Conservation (phyloP, 1,140 invertebrate species). For the Drosophila obscura region DNA sequence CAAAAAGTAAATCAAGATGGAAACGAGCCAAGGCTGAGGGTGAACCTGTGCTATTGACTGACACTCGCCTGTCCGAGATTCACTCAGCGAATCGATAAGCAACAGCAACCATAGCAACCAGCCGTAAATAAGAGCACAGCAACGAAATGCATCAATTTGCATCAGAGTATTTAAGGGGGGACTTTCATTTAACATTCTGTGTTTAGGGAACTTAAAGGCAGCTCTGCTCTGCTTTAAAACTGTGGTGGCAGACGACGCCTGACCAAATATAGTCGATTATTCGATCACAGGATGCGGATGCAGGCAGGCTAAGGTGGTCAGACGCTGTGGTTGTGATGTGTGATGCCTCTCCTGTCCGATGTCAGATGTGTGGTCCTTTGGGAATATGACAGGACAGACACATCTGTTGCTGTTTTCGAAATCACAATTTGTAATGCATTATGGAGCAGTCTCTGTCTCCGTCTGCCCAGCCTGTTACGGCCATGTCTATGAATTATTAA, state of each 20-base stretch:
- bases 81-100: too few species aligned
- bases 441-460: constrained; percentile 57
- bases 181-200: neutral
- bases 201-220: neutral
- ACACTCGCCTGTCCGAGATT: too few species aligned
- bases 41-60: too few species aligned
- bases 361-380: constrained; percentile 41
- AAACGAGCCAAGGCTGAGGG: constrained; percentile 1
- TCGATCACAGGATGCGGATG: constrained; percentile 53
- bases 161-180: neutral
- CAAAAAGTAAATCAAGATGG: constrained; percentile 55
- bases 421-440: constrained; percentile 77
- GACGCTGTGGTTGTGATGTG: neutral
- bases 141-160: too few species aligned
- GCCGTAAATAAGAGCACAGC: too few species aligned
- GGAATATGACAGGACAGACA: constrained; percentile 32
- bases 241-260: constrained; percentile 24
- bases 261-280: constrained; percentile 47
- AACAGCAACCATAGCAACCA: too few species aligned
- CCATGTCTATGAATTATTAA: constrained; percentile 76
- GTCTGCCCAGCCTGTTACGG: constrained; percentile 32
- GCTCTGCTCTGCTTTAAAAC: neutral
- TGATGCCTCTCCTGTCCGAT: neutral
- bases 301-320: too few species aligned
- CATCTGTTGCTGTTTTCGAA: constrained; percentile 27